Conservation (phyloP, 2,797 vertebrate species). For the Thaleichthys pacificus region DNA sequence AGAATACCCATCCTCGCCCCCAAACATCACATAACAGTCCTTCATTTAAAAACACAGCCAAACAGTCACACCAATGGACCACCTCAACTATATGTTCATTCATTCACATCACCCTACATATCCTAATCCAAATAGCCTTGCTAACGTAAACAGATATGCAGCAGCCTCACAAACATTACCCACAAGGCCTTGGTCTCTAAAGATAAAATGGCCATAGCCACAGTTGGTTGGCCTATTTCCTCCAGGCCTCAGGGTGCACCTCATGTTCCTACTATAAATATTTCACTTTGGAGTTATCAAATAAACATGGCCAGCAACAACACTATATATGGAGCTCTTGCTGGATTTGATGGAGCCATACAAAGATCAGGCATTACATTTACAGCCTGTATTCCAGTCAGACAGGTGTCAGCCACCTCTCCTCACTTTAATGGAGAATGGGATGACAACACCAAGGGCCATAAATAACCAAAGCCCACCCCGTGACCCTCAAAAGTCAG, state of each 20-base stretch:
- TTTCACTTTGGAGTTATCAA: conserved; percentile 57
- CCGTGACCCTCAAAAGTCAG: neutral
- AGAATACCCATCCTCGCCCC: neutral
- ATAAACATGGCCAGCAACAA: conserved; percentile 42
- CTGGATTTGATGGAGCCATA: neutral
- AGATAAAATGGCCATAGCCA: neutral
- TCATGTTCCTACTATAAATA: conserved; percentile 55
- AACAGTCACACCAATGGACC: neutral
- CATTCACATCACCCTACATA: neutral
- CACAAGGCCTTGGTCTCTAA: neutral
- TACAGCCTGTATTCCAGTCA: neutral
- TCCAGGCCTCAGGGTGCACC: conserved; percentile 29
- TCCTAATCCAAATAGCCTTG: neutral
- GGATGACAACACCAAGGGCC: neutral
- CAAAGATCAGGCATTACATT: conserved; percentile 5
- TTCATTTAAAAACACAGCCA: no score
- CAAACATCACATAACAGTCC: neutral
- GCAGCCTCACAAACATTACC: neutral
- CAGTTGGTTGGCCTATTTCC: conserved; percentile 41
- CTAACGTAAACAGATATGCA: no score
- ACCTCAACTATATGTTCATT: neutral
- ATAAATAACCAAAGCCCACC: conserved; percentile 33
- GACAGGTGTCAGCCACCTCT: neutral
- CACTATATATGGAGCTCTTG: neutral
- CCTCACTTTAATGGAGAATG: neutral